phyloP scores from a whole-genome alignment of 2,888 invertebrate species.

The Nemotelus nigrinus region DNA sequence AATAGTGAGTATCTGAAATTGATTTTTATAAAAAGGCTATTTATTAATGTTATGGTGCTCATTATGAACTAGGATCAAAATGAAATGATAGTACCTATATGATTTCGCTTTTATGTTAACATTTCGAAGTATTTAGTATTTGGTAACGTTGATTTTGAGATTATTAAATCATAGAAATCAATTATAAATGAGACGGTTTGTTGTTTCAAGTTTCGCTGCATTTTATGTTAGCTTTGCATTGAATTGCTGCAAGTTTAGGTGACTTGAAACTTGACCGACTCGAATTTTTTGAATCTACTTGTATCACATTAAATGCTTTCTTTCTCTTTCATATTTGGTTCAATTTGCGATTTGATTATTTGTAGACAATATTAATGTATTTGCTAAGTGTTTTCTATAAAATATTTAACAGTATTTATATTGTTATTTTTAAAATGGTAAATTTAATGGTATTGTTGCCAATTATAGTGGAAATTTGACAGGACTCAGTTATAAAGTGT shows the following conservation, averaged over 20 bases:
- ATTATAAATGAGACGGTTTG: conserved; percentile 5
- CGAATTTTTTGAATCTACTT: conserved; percentile 49
- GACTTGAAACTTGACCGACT: background rate
- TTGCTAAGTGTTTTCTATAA: conserved; percentile 43
- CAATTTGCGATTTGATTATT: conserved; percentile 41
- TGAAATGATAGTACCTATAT: too few relatives aligned
- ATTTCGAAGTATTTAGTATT: too few relatives aligned
- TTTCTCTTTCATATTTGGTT: conserved; percentile 46
- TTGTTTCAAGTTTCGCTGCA: background rate
- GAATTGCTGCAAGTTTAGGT: too few relatives aligned
- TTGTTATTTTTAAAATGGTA: conserved; percentile 39
- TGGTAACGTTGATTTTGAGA: too few relatives aligned
- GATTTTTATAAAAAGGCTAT: conserved; percentile 13
- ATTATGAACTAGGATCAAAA: background rate
- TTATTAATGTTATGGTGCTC: background rate
- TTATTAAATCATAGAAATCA: conserved; percentile 9
- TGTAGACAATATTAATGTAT: conserved; percentile 40
- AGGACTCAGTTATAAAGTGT: too few relatives aligned
- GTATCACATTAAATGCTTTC: conserved; percentile 54
- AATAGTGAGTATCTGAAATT: background rate
- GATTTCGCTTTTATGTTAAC: too few relatives aligned
- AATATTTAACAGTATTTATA: conserved; percentile 48
- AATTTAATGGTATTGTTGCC: conserved; percentile 31
- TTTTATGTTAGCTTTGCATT: background rate
- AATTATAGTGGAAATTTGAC: background rate